Percentiles rank a stretch among this genome's conserved stretches.
phyloP scores from a whole-genome alignment of 1,140 invertebrate species.

The Brachionus asplanchnoidis region DNA sequence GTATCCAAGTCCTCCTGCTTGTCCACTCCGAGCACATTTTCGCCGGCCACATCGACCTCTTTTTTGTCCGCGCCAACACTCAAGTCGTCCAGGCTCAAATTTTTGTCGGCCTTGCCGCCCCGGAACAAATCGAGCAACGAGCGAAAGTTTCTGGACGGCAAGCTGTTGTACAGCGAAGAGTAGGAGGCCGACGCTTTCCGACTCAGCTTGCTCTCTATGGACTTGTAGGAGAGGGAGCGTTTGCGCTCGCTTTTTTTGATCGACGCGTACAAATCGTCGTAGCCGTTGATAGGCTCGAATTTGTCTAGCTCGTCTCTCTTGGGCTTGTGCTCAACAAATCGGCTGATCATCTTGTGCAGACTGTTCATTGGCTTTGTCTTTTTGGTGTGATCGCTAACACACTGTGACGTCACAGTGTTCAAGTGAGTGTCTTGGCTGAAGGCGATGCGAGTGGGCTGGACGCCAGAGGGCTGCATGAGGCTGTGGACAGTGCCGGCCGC shows the following conservation, averaged over 20 bases:
- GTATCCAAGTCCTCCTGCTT: background rate
- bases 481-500: background rate
- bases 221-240: background rate
- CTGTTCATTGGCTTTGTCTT: background rate
- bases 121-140: background rate
- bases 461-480: background rate
- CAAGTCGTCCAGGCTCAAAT: background rate
- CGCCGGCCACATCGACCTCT: background rate
- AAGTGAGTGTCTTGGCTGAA: background rate
- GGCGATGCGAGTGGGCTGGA: background rate
- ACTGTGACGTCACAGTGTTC: background rate
- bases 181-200: constrained; percentile 2
- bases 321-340: background rate
- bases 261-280: background rate
- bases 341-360: background rate
- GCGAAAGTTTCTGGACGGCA: constrained; percentile 4
- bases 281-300: constrained; percentile 7
- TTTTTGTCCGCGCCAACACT: background rate
- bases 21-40: background rate
- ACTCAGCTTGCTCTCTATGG: background rate
- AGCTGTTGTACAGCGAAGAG: background rate
- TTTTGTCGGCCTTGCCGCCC: background rate
- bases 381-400: background rate
- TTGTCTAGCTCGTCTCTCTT: background rate
- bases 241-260: background rate